Evolutionary conservation across 2,113 vertebrate species (phyloP), one percentile per base, ranked within the genome.

Genomic region (human (Homo sapiens)): DNA sequence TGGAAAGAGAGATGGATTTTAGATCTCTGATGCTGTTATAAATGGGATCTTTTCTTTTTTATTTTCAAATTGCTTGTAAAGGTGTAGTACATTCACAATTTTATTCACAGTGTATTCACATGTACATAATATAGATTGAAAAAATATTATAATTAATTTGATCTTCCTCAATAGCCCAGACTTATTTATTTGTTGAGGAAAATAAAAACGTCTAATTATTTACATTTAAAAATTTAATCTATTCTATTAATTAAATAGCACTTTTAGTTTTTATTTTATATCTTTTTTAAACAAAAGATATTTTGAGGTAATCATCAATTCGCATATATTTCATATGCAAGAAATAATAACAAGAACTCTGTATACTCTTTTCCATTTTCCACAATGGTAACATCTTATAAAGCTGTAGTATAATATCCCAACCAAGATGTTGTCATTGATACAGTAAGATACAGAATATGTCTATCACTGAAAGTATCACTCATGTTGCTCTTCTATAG

Each of bases 51-150:
- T 96, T 83, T 86, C 59, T 81, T 83, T 52, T 35, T 7, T 87
- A 61, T 94, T 83, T 90, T 96, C n/a, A 86, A 66, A 66, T 79
- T 68, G 52, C 66, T 78, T 92, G 8, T 92, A n/a, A 59, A 92
- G 55, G 5, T 92, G 16, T 23, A 82, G 43, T 8, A 3, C 79
- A 50, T 52, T 61, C 70, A 66, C 14, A 59, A 1, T 23, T 81
- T 92, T 72, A 76, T 25, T 72, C 52, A 93, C 1, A 55, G 8
- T 75, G 68, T 61, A 8, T 45, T 83, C n/a, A 68, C 20, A 50
- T 75, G 6, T 25, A 72, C 18, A 35, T 40, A 92, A 27, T n/a
- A 16, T 55, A 83, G 40, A 89, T 66, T 87, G 3, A 23, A 64
- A 27, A 90, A 76, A 48, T 86, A 81, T 6, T 25, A 35, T 80